Evolutionary conservation across 2,888 invertebrate genomes (phyloP), one percentile per base, ranked within the genome.

Genomic region (Drosophila barbarae): DNA sequence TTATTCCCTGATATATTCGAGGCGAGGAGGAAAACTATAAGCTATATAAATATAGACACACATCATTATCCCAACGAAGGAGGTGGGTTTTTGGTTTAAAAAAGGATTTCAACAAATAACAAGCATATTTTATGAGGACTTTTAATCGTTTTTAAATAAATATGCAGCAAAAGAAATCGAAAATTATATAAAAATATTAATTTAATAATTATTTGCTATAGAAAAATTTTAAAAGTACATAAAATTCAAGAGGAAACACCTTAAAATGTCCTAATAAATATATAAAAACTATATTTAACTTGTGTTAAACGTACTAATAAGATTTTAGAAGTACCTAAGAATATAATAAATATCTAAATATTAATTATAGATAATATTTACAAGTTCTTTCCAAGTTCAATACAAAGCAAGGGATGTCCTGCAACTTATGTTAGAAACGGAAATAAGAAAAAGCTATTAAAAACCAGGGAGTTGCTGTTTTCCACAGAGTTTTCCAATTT

Each of bases 1-100:
- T 59, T 50, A 59, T 42, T 59, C 49, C 10, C 30, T 2, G 23
- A 36, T 26, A 44, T 55, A 5, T 46, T 30, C 44, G 23, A 18
- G 15, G 7, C n/a, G 8, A 8, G 15, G n/a, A 12, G 12, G 2
- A 28, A 44, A 46, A 32, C 46, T 18, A 46, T 13, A 32, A 21
- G 13, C 18, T 5, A 8, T 18, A 13, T 13, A 10, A 10, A n/a
- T 26, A 21, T 13, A 30, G 3, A 13, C 7, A 12, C 2, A 6
- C 15, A 18, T 28, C 18, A 30, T 18, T 0, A 30, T 46, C 13
- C 0, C 18, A 4, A 12, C 0, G 8, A 30, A 2, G 18, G 18
- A 1, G 9, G 2, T 2, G 26, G n/a, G 3, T 15, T 28, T 28
- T 6, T 15, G 5, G 5, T 5, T 28, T 28, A 18, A 12, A 3